A percentile compares a stretch with the other conserved stretches of the same genome.
phyloP scores from a whole-genome alignment of 2,888 invertebrate genomes.

The Nymphalis urticae region DNA sequence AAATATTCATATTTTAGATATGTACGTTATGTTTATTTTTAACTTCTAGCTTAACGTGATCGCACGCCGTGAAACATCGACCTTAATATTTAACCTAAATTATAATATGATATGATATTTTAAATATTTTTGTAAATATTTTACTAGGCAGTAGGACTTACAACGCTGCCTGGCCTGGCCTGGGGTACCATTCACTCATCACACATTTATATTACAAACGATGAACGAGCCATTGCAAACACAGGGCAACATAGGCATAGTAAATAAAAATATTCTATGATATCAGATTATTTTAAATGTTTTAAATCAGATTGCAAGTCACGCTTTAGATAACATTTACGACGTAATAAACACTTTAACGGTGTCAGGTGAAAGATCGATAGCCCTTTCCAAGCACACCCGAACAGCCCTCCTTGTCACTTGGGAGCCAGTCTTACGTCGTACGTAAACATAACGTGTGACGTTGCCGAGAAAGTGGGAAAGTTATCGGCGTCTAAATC shows the following conservation, averaged over 20 bases:
- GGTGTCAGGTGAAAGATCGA: conserved; percentile 64
- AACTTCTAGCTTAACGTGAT: conserved; percentile 13
- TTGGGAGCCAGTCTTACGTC: conserved; percentile 27
- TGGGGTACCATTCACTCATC: too few relatives aligned
- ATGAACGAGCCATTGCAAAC: too few relatives aligned
- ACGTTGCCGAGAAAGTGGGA: conserved; percentile 69
- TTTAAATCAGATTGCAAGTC: conserved; percentile 47
- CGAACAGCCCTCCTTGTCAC: conserved; percentile 27
- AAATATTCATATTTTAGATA: background rate
- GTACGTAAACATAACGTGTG: conserved; percentile 26
- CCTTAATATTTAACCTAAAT: conserved; percentile 20
- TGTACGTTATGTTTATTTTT: background rate
- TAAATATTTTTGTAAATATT: too few relatives aligned
- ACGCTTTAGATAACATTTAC: conserved; percentile 37
- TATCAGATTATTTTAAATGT: conserved; percentile 48
- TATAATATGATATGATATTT: conserved; percentile 6
- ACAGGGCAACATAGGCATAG: too few relatives aligned
- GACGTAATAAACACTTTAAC: conserved; percentile 42
- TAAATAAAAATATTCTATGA: background rate
- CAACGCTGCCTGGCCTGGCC: too few relatives aligned
- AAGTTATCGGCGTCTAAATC: conserved; percentile 79
- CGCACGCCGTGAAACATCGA: conserved; percentile 14
- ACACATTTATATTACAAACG: too few relatives aligned
- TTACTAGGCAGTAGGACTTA: too few relatives aligned
- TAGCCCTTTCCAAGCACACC: conserved; percentile 49